Base-by-base conservation (phyloP, 2,888 invertebrate species). In the Agrotis clavis region DNA sequence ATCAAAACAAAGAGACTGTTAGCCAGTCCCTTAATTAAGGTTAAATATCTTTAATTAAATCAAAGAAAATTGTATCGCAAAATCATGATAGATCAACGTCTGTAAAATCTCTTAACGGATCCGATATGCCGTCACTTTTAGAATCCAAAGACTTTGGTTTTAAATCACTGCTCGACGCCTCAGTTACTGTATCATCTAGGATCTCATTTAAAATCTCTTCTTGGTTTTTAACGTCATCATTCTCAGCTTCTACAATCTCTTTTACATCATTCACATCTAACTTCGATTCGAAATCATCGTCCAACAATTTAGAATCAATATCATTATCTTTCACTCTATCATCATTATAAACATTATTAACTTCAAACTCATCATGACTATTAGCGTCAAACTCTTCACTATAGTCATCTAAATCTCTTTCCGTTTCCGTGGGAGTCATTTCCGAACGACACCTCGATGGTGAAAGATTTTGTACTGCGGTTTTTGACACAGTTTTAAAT, bases 401-500 rank as follows among this genome's bases (percentile, higher is more conserved):
- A 9, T 91, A 76, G 48, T 94, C 94, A 2, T 93, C 94, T 0
- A 92, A 71, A 60, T 94, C 94, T 3, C 87, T 81, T 21, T 91
- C 92, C 0, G 91, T 92, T 19, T 92, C 93, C 0, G 90, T 91
- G 0, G 91, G 92, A 0, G 92, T 91, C 14, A 87, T 78, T 11
- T 90, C 87, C 0, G 89, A 85, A 0, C 89, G 80, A 53, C 90
- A 92, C 61, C 91, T 90, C 0, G 94, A 92, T 0, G 95, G 95
- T 0, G 95, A 94, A 0, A 95, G 88, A 47, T 95, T 95, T 30
- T 92, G 93, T 0, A 95, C 94, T 2, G 95, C 95, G 0, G 88
- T 90, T 77, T 92, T 94, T 0, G 96, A 96, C 0, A 96, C 96
- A 0, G 96, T 96, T 67, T 95, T 94, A 86, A 96, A 96, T 9